Evolutionary conservation across 2,888 invertebrate species (phyloP).

Genomic region (Xestia rhomboidea): DNA sequence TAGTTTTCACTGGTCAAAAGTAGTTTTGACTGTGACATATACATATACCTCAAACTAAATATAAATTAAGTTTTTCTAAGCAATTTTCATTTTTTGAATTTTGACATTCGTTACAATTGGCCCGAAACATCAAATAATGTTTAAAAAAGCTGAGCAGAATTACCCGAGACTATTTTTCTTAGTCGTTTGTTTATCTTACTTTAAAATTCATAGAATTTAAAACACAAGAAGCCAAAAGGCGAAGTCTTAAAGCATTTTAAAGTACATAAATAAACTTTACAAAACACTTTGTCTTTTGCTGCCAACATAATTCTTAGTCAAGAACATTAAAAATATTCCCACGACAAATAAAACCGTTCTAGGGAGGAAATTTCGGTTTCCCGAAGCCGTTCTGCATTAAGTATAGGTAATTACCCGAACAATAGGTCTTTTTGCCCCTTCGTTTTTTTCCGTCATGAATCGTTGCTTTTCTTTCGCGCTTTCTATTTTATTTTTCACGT

Average conservation of each 20-base stretch:
- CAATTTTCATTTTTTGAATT: too few species aligned
- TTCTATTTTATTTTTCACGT: slow-evolving; percentile 30
- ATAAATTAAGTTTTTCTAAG: too few species aligned
- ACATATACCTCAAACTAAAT: too few species aligned
- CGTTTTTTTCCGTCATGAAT: slow-evolving; percentile 45
- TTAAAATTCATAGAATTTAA: slow-evolving; percentile 49
- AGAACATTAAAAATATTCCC: slow-evolving; percentile 53
- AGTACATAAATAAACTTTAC: slow-evolving; percentile 48
- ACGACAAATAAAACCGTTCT: slow-evolving; percentile 55
- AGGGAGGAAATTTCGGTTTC: slow-evolving; percentile 64
- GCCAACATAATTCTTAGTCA: slow-evolving; percentile 44
- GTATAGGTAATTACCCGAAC: slow-evolving; percentile 72
- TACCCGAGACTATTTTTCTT: not conserved
- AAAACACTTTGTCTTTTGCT: slow-evolving; percentile 43
- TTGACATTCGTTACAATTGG: too few species aligned
- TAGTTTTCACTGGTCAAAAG: too few species aligned
- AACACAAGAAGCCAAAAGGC: slow-evolving; percentile 25
- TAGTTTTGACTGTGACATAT: too few species aligned
- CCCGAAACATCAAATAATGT: not conserved
- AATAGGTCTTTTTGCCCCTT: slow-evolving; percentile 58
- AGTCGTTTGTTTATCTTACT: slow-evolving; percentile 10
- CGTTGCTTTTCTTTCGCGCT: slow-evolving; percentile 24
- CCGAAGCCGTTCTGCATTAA: slow-evolving; percentile 66
- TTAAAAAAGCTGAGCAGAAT: not conserved
- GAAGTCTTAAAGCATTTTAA: slow-evolving; percentile 40